Evolutionary conservation across 1,140 invertebrate species (phyloP).

Genomic region (Brachionus koreanus): DNA sequence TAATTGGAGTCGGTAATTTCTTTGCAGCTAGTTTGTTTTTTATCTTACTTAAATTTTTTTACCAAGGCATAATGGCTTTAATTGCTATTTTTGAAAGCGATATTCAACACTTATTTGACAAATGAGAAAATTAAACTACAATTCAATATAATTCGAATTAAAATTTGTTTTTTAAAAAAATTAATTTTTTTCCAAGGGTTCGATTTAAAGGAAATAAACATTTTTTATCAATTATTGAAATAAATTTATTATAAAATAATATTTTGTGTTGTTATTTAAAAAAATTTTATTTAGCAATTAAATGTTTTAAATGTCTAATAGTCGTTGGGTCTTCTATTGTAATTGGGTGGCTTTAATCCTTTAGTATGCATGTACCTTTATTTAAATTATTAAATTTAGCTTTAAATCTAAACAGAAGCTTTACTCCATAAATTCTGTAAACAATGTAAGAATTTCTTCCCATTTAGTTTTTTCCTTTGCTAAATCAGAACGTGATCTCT

Average conservation of each 20-base stretch:
- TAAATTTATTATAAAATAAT: background rate
- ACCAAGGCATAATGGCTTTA: background rate
- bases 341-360: background rate
- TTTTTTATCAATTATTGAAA: background rate
- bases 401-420: background rate
- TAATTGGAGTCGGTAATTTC: constrained; percentile 15
- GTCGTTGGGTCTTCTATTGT: background rate
- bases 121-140: background rate
- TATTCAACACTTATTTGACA: background rate
- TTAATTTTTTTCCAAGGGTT: background rate
- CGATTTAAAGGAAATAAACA: background rate
- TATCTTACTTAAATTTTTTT: background rate
- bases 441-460: background rate
- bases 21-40: background rate
- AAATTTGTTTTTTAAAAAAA: background rate
- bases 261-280: too few species aligned
- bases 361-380: background rate
- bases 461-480: background rate
- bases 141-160: background rate
- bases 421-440: background rate
- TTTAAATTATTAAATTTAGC: background rate
- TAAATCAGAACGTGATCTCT: background rate
- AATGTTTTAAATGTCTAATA: background rate
- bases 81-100: background rate
- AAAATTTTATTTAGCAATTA: background rate